Percentiles rank a stretch among this genome's conserved stretches.
Conservation (phyloP, 2,113 vertebrate genomes). For the Charina bottae region DNA sequence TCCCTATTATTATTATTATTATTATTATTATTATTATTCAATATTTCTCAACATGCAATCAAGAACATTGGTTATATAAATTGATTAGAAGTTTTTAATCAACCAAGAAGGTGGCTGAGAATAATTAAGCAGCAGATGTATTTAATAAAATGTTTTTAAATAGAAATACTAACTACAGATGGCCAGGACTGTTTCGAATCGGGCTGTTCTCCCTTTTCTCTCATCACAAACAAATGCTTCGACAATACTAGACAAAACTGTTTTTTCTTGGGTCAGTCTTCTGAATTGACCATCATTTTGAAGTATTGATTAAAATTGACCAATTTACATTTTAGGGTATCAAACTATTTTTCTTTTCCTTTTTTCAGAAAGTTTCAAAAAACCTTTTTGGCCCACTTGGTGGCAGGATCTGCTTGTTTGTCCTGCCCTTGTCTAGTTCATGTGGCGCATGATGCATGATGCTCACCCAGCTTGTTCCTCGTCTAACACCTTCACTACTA, state of each 20-base stretch:
- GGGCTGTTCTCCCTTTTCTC: not conserved
- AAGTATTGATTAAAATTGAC: not conserved
- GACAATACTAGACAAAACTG: not conserved
- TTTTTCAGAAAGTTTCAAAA: not conserved
- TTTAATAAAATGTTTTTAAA: not conserved
- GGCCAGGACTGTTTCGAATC: not conserved
- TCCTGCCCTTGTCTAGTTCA: not conserved
- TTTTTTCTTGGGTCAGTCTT: not conserved
- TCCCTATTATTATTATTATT: no score
- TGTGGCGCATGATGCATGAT: not conserved
- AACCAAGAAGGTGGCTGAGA: not conserved
- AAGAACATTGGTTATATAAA: not conserved
- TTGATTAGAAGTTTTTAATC: conserved; percentile 5
- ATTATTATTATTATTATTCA: not conserved
- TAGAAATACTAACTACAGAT: not conserved
- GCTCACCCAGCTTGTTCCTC: not conserved
- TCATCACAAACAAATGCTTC: not conserved
- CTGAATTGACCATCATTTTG: not conserved
- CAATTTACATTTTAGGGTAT: not conserved
- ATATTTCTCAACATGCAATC: not conserved
- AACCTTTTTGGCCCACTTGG: not conserved
- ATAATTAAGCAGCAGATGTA: not conserved
- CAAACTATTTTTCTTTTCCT: not conserved
- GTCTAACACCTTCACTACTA: not conserved
- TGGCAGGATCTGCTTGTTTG: not conserved